These are phyloP conservation scores for Mus pahari DNA, from an alignment of 2,113 vertebrate species.

Conservation along the genomic window DNA sequence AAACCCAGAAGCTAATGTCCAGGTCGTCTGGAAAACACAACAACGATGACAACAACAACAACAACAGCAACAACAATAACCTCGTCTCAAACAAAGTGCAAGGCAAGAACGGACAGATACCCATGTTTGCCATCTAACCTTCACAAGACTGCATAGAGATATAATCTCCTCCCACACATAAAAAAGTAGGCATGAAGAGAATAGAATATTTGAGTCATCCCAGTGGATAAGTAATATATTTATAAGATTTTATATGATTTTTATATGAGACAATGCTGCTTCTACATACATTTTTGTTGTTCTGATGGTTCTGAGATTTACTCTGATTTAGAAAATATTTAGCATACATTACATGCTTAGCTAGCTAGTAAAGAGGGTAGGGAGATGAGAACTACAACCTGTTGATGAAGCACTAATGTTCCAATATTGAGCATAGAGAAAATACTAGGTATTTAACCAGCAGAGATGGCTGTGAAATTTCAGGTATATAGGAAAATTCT, in stretches of 20 bases:
- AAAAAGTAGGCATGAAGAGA: conserved; percentile 44
- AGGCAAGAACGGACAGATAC: not conserved
- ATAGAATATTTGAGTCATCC: conserved; percentile 76
- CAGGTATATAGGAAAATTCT: not conserved
- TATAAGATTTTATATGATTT: not conserved
- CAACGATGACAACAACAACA: too few relatives aligned
- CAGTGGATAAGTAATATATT: not conserved
- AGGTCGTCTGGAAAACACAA: not conserved
- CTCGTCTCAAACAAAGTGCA: too few relatives aligned
- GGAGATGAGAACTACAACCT: not conserved
- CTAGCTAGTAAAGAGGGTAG: not conserved
- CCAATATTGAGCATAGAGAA: not conserved
- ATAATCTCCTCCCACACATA: not conserved
- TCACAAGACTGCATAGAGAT: not conserved
- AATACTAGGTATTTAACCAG: not conserved
- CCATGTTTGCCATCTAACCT: not conserved
- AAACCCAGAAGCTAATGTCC: not conserved
- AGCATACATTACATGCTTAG: not conserved
- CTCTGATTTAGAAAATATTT: conserved; percentile 52
- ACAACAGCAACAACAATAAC: not conserved
- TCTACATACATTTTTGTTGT: conserved; percentile 49
- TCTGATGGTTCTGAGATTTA: conserved; percentile 36
- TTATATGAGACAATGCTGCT: not conserved
- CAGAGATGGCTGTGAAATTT: not conserved
- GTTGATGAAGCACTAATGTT: not conserved